Evolutionary conservation across 2,888 invertebrate genomes (phyloP), one percentile per base, ranked within the genome.

Genomic region (Stenotaenia linearis): DNA sequence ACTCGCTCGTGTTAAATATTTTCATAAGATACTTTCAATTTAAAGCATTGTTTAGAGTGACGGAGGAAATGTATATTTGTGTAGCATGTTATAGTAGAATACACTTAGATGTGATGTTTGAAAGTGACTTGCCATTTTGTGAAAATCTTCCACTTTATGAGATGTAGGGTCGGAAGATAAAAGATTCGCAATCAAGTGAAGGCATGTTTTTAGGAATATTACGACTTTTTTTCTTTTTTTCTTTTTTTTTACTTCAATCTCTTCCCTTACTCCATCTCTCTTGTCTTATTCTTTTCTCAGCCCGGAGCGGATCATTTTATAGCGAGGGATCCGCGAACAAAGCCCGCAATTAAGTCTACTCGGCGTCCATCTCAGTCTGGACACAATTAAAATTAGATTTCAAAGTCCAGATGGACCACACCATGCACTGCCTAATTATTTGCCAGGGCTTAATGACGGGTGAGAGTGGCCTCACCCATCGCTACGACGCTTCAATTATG

Each of bases 321-420:
- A 61, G 23, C 61, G 61, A 45, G 45, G 45, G 61, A 61, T 61
- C 15, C 61, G 28, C 61, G 23, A 61, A 61, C 61, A 61, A 61
- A 61, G 61, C 61, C 61, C 61, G 25, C 61, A 61, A 61, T 61
- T 61, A 61, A 61, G 75, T 45, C 37, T 25, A 25, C 77, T 37
- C 10, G 35, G 77, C 40, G 28, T 77, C 77, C 40, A 35, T 23
- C 76, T 23, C 40, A 78, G 56, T 78, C 61, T 35, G 30, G 21
- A 61, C 78, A 40, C 78, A 78, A 78, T 78, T 61, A 61, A 32
- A 78, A 78, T 78, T 78, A 78, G 56, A 78, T 78, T 78, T 78
- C 50, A 78, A 78, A 50, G 78, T 50, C 56, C 78, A 78, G 78
- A 50, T 78, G 78, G 30, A 40, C 77, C 32, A 37, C 37, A 28